Percentiles rank a stretch among this genome's conserved stretches.
Evolutionary conservation across 1,140 invertebrate genomes (phyloP).

Genomic region (Drosophila erecta): DNA sequence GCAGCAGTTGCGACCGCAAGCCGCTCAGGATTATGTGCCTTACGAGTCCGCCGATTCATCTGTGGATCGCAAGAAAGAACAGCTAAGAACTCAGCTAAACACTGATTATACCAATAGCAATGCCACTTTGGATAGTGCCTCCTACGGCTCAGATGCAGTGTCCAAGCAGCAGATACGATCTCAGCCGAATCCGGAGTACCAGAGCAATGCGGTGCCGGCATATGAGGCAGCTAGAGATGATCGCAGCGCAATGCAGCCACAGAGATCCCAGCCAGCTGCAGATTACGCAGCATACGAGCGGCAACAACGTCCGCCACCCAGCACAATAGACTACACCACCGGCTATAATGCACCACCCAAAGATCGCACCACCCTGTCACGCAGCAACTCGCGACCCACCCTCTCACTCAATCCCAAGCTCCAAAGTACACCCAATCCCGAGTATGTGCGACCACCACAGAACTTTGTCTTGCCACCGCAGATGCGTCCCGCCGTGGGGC

Average conservation of each 20-base stretch:
- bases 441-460: constrained; percentile 47
- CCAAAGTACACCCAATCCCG: constrained; percentile 45
- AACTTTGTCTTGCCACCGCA: constrained; percentile 71
- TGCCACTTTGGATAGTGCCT: not conserved
- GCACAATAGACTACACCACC: constrained; percentile 13
- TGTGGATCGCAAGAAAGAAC: constrained; percentile 1
- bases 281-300: constrained; percentile 13
- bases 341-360: constrained; percentile 20
- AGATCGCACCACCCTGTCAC: constrained; percentile 39
- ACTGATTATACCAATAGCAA: constrained; percentile 3
- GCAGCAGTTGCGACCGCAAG: constrained; percentile 9
- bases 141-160: not conserved
- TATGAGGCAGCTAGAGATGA: not conserved
- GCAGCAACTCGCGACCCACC: constrained; percentile 23
- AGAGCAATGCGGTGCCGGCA: not conserved
- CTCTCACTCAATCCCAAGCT: constrained; percentile 23
- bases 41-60: not conserved
- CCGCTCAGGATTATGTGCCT: not conserved
- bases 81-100: not conserved
- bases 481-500: constrained; percentile 67
- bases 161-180: constrained; percentile 17
- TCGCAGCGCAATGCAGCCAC: constrained; percentile 6
- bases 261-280: not conserved
- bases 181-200: constrained; percentile 17
- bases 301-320: constrained; percentile 14